Conservation (phyloP, 2,797 vertebrate genomes). For the Microtus californicus region DNA sequence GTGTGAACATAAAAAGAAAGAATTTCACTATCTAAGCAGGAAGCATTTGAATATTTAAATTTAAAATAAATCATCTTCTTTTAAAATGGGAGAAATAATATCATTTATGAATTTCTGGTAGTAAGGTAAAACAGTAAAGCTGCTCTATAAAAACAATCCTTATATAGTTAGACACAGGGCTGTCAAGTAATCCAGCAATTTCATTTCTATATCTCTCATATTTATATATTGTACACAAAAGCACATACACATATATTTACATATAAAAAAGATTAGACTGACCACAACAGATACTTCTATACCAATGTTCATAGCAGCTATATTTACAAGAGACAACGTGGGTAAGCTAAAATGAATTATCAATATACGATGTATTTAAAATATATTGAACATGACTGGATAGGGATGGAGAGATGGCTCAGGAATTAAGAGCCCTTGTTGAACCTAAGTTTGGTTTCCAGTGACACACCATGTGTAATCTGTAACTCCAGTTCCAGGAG, state of each 20-base stretch:
- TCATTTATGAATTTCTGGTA: neutral
- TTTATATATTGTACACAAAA: too few relatives aligned
- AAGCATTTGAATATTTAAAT: neutral
- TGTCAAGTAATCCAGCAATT: neutral
- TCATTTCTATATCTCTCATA: too few relatives aligned
- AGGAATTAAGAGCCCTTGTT: too few relatives aligned
- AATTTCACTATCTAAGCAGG: neutral
- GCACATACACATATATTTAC: too few relatives aligned
- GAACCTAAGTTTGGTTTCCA: neutral
- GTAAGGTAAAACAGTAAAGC: neutral
- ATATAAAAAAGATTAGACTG: too few relatives aligned
- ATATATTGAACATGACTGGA: too few relatives aligned
- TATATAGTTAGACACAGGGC: neutral
- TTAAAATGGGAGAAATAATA: neutral
- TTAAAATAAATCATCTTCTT: neutral
- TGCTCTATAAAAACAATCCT: neutral
- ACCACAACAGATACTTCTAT: too few relatives aligned
- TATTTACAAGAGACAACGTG: too few relatives aligned
- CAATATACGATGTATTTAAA: too few relatives aligned
- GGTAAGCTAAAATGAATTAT: too few relatives aligned
- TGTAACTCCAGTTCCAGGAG: neutral
- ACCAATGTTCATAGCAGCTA: too few relatives aligned
- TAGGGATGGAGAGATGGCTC: too few relatives aligned
- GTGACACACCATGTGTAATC: neutral
- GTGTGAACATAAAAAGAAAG: neutral